These are phyloP conservation scores for Seriola rivoliana DNA, from an alignment of 2,113 vertebrate genomes.

Conservation along the genomic window DNA sequence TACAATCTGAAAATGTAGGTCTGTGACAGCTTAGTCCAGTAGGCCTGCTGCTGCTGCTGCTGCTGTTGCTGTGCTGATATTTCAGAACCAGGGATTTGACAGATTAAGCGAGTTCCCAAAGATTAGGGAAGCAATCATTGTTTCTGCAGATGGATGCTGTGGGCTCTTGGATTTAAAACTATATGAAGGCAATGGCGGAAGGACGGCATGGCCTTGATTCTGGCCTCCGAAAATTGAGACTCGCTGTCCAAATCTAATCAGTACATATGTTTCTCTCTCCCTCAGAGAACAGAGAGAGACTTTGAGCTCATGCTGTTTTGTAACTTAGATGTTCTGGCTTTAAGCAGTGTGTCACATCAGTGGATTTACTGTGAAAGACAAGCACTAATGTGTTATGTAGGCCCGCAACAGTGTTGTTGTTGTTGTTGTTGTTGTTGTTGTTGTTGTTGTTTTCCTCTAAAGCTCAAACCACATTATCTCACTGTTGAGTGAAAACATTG, in stretches of 20 bases:
- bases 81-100: conserved; percentile 78
- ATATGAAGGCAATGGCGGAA: conserved; percentile 23
- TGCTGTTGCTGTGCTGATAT: conserved; percentile 68
- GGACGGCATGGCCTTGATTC: conserved; percentile 53
- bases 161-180: conserved; percentile 67
- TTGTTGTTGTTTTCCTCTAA: conserved; percentile 10
- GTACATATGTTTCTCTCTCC: conserved; percentile 42
- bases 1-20: conserved; percentile 76
- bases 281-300: conserved; percentile 5
- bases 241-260: conserved; percentile 46
- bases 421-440: conserved; percentile 6
- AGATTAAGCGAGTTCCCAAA: conserved; percentile 80
- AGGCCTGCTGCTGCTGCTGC: conserved; percentile 58
- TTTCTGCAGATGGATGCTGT: conserved; percentile 70
- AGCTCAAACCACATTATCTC: conserved; percentile 22
- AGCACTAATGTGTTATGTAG: conserved; percentile 2
- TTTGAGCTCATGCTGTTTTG: conserved; percentile 31
- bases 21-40: conserved; percentile 68
- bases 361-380: conserved; percentile 48
- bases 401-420: conserved; percentile 7
- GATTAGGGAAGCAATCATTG: conserved; percentile 83
- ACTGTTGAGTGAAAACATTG: conserved; percentile 5
- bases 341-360: conserved; percentile 18
- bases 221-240: conserved; percentile 20
- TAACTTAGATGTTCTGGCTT: conserved; percentile 41